phyloP scores from a whole-genome alignment of 2,888 invertebrate genomes.

The Sceliomorpha sp. region DNA sequence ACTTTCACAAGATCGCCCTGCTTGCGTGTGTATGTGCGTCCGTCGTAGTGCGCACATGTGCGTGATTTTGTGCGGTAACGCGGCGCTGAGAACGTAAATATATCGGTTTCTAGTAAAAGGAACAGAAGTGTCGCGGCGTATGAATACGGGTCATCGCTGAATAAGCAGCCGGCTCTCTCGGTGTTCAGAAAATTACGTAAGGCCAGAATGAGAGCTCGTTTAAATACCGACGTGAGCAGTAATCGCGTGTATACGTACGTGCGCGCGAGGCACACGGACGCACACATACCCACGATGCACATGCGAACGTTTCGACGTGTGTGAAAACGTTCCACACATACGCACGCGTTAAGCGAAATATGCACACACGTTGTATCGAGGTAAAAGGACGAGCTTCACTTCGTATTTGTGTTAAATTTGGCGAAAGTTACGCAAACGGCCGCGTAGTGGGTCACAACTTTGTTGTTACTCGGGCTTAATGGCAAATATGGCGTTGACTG shows the following conservation, averaged over 20 bases:
- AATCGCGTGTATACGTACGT: constrained; percentile 37
- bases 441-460: constrained; percentile 46
- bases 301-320: constrained; percentile 21
- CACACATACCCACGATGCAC: constrained; percentile 37
- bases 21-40: not conserved
- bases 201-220: constrained; percentile 74
- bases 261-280: constrained; percentile 33
- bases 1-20: constrained; percentile 31
- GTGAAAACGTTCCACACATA: not conserved
- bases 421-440: constrained; percentile 67
- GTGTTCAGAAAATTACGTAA: constrained; percentile 74
- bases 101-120: constrained; percentile 65
- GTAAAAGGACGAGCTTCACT: constrained; percentile 45
- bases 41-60: constrained; percentile 12
- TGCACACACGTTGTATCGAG: constrained; percentile 7
- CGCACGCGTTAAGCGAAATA: not conserved
- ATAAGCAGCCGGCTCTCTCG: constrained; percentile 69
- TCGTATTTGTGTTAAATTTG: constrained; percentile 69
- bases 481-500: constrained; percentile 42
- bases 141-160: constrained; percentile 77
- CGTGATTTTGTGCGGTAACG: constrained; percentile 29
- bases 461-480: constrained; percentile 32
- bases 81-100: constrained; percentile 43
- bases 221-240: constrained; percentile 66
- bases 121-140: constrained; percentile 61